Percentiles rank a stretch among this genome's conserved stretches.
phyloP scores from a whole-genome alignment of 1,140 invertebrate genomes.

The Melipona quadrifasciata region DNA sequence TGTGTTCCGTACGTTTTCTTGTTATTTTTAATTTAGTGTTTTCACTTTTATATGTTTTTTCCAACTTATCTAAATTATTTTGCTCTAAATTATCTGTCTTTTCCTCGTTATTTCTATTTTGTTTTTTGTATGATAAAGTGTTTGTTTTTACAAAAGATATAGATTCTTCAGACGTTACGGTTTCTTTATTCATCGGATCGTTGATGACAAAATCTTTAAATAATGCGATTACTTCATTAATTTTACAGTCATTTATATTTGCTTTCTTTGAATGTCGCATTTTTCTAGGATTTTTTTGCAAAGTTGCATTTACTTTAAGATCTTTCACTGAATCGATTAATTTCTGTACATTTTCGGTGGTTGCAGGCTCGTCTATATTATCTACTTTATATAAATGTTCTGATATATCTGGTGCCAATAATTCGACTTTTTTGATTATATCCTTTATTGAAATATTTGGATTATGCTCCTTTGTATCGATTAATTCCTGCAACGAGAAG shows the following conservation, averaged over 20 bases:
- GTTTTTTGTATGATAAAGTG: neutral
- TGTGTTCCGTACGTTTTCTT: neutral
- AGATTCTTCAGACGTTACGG: neutral
- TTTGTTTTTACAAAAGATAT: neutral
- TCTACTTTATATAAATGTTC: constrained; percentile 21
- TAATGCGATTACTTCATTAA: constrained; percentile 23
- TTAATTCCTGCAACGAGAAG: neutral
- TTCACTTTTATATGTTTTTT: neutral
- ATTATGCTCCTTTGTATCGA: neutral
- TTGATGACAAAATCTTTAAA: constrained; percentile 26
- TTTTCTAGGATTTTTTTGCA: neutral
- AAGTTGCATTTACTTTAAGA: neutral
- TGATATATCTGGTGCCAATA: constrained; percentile 24
- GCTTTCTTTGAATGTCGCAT: constrained; percentile 5
- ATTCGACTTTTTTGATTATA: constrained; percentile 9
- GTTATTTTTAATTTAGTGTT: constrained; percentile 4
- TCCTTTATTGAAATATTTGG: constrained; percentile 3
- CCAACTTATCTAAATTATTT: constrained; percentile 18
- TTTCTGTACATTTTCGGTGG: constrained; percentile 10
- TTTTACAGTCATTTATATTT: constrained; percentile 6
- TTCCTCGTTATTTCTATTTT: neutral
- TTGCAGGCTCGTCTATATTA: neutral
- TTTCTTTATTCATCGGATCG: neutral
- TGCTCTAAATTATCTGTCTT: neutral
- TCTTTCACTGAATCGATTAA: constrained; percentile 26